Conservation (phyloP, 2,888 invertebrate species). For the Euspilapteryx auroguttella region DNA sequence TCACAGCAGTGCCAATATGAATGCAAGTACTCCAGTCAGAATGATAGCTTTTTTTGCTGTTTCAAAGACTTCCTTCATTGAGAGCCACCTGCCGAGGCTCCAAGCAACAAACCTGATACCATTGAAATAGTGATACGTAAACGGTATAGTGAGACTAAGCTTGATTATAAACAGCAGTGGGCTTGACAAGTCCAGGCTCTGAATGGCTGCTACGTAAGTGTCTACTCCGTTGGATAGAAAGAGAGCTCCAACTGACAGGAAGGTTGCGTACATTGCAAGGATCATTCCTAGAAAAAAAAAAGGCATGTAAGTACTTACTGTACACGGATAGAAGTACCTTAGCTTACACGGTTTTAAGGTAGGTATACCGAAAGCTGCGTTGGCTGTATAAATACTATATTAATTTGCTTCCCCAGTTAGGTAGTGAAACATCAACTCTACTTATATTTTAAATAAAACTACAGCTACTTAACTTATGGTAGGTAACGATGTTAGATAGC, state of each 20-base stretch:
- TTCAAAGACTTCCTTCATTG: constrained; percentile 16
- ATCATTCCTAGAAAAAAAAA: constrained; percentile 19
- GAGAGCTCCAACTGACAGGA: constrained; percentile 21
- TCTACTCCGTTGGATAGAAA: constrained; percentile 34
- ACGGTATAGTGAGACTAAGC: constrained; percentile 22
- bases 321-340: neutral
- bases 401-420: too few species aligned
- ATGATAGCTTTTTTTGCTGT: constrained; percentile 6
- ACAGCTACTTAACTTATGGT: too few species aligned
- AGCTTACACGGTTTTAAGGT: too few species aligned
- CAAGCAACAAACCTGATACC: constrained; percentile 30
- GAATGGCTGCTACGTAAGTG: constrained; percentile 29
- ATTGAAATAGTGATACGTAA: constrained; percentile 30
- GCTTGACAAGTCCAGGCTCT: constrained; percentile 23
- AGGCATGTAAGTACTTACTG: neutral
- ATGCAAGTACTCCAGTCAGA: neutral
- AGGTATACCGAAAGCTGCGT: neutral
- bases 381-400: constrained; percentile 1
- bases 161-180: constrained; percentile 18
- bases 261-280: constrained; percentile 17
- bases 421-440: too few species aligned
- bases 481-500: too few species aligned
- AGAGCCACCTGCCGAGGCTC: constrained; percentile 20
- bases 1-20: neutral
- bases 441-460: too few species aligned